Conservation (phyloP, 2,797 vertebrate genomes). For the Lerista edwardsae region DNA sequence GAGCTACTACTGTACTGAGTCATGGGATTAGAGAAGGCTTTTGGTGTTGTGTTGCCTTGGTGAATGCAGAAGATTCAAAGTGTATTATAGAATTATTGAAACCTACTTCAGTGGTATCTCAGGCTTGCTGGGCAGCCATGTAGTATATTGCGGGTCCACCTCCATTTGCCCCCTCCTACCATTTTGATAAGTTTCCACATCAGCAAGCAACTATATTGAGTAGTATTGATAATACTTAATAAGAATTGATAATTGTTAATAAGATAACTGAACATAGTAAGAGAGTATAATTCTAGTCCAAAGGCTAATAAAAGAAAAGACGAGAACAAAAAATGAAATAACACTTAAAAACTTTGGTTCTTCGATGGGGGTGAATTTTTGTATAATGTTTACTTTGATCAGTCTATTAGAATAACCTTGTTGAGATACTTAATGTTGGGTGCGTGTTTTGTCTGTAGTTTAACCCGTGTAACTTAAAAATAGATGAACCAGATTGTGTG, state of each 20-base stretch:
- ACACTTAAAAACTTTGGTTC: neutral
- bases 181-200: neutral
- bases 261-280: neutral
- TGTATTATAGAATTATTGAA: neutral
- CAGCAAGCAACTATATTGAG: neutral
- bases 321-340: neutral
- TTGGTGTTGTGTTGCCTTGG: neutral
- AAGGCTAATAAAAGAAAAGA: neutral
- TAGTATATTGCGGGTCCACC: neutral
- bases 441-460: neutral
- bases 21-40: neutral
- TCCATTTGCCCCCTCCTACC: neutral
- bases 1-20: neutral
- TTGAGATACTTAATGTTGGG: neutral
- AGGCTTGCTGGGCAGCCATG: neutral
- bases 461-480: neutral
- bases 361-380: neutral
- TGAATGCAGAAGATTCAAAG: neutral
- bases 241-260: neutral
- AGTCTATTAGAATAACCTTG: neutral
- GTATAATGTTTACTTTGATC: neutral
- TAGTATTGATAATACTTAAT: neutral
- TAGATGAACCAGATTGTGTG: neutral
- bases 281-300: no score
- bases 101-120: neutral